Percentiles rank a stretch among this genome's conserved stretches.
Evolutionary conservation across 2,113 vertebrate species (phyloP).

Genomic region (Apaloderma vittatum): DNA sequence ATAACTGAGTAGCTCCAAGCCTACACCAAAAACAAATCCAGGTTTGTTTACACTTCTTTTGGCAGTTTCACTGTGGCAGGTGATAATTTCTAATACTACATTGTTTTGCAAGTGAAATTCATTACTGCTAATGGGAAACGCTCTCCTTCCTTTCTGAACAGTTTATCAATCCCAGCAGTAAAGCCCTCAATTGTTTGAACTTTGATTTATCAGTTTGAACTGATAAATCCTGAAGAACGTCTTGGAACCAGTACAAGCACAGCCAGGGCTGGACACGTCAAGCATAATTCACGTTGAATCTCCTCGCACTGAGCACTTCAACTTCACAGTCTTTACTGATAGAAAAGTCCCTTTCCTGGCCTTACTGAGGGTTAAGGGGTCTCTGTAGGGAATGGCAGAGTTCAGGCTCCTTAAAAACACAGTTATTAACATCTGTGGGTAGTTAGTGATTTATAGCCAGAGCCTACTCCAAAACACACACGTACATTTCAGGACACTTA

Average conservation of each 20-base stretch:
- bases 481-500: neutral
- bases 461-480: neutral
- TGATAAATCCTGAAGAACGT: neutral
- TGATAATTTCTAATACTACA: constrained; percentile 17
- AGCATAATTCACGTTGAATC: neutral
- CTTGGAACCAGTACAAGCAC: neutral
- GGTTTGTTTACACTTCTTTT: constrained; percentile 13
- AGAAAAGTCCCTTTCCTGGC: neutral
- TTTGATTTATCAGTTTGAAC: too few species aligned
- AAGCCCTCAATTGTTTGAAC: neutral
- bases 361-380: neutral
- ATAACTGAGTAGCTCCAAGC: neutral
- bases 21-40: constrained; percentile 10
- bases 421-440: accelerated
- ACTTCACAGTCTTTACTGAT: neutral
- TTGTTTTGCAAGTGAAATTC: neutral
- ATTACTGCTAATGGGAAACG: neutral
- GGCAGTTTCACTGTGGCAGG: constrained; percentile 32
- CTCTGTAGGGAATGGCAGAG: neutral
- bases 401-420: neutral
- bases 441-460: neutral
- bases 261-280: neutral
- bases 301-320: neutral
- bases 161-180: neutral
- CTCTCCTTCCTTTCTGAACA: neutral